Base-by-base conservation (phyloP, 2,113 vertebrate species). In the Zingel zingel region DNA sequence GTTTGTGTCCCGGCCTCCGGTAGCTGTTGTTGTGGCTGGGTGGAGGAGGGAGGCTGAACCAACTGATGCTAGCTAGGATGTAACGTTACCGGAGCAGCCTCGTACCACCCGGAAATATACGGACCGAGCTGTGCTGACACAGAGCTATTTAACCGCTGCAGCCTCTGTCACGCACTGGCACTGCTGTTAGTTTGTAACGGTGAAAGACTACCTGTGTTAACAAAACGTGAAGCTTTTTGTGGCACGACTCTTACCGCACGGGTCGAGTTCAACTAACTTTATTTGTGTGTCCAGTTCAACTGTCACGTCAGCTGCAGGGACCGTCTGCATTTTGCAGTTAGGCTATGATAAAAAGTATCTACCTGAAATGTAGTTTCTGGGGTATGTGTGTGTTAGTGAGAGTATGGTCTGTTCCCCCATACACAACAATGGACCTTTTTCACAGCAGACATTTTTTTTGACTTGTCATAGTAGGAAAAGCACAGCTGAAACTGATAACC, bases 61-160 rank as follows among this genome's bases (percentile, higher is more conserved):
- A 15, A 39, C 12, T 74, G 90, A 80, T 79, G 82, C 59, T 71
- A 36, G 62, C 85, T 2, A 74, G 3, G 84, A 75, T 45, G 86
- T 27, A 43, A 43, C 39, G 39, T 43, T 11, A 78, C 80, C 79
- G 62, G 67, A 89, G 91, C 73, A 70, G 89, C 70, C 79, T 68
- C 66, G 25, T 9, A 3, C 69, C 83, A 93, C 93, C 92, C 93
- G 94, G 94, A 95, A 94, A 88, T 48, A 88, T 88, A 91, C 48
- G 48, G 9, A 82, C 66, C 33, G 73, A 86, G 80, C 89, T 50
- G 75, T 50, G 74, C 79, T 56, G 75, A 89, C 80, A 87, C 78
- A 48, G 63, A 80, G 69, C 79, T 19, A 30, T 25, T 85, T 74
- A 18, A 74, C 15, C 14, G 64, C 36, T 1, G 27, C 14, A 47